phyloP scores from a whole-genome alignment of 2,888 invertebrate genomes.

The Villa cingulata region DNA sequence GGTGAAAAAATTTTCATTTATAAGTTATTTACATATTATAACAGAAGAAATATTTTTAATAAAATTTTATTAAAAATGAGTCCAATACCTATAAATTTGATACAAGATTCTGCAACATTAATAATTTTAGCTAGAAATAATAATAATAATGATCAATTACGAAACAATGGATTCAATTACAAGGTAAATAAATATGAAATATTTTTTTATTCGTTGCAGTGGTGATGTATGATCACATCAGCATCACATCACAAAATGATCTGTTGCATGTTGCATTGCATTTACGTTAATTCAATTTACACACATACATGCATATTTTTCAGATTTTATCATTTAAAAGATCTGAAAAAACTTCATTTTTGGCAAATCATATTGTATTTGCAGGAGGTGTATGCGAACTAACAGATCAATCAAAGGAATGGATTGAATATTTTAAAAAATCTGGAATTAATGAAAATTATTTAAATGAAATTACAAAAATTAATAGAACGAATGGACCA shows the following conservation, averaged over 20 bases:
- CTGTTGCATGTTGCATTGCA: too few relatives aligned
- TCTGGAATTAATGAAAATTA: slow-evolving; percentile 43
- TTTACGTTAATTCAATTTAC: too few relatives aligned
- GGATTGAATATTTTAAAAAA: slow-evolving; percentile 50
- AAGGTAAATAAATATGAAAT: slow-evolving; percentile 17
- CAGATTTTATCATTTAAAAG: slow-evolving; percentile 42
- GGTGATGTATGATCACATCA: too few relatives aligned
- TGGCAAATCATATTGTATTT: slow-evolving; percentile 73
- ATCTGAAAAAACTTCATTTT: slow-evolving; percentile 51
- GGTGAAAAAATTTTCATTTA: too few relatives aligned
- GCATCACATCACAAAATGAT: too few relatives aligned
- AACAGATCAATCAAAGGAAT: slow-evolving; percentile 52
- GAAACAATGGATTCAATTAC: slow-evolving; percentile 17
- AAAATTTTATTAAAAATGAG: too few relatives aligned
- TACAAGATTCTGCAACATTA: slow-evolving; percentile 52
- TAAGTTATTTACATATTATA: too few relatives aligned
- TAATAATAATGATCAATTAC: background rate
- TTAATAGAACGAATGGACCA: slow-evolving; percentile 28
- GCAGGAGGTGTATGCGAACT: slow-evolving; percentile 69
- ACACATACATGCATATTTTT: background rate
- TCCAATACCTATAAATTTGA: slow-evolving; percentile 40
- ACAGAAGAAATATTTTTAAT: too few relatives aligned
- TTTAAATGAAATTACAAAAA: slow-evolving; percentile 34
- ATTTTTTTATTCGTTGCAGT: too few relatives aligned
- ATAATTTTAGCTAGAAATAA: slow-evolving; percentile 44